phyloP scores from a whole-genome alignment of 2,888 invertebrate genomes.

The Aplocera efformata region DNA sequence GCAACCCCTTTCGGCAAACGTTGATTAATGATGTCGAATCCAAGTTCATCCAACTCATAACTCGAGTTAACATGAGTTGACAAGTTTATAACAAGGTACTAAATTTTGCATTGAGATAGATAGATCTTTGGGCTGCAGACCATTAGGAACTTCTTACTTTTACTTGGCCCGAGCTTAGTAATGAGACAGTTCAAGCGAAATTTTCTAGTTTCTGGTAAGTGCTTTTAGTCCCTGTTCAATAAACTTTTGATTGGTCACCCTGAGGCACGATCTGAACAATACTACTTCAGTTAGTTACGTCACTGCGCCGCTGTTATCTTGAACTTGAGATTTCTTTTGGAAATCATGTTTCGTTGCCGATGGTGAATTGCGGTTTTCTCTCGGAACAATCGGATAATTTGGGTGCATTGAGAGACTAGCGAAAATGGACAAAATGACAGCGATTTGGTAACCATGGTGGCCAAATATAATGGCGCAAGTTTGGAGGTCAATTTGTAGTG shows the following conservation, averaged over 20 bases:
- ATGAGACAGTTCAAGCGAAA: too few relatives aligned
- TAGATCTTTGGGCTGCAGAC: too few relatives aligned
- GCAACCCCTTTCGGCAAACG: constrained; percentile 23
- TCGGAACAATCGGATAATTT: constrained; percentile 28
- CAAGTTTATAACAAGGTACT: too few relatives aligned
- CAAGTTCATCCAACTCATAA: too few relatives aligned
- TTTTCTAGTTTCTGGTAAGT: too few relatives aligned
- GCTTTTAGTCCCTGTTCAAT: too few relatives aligned
- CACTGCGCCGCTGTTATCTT: constrained; percentile 28
- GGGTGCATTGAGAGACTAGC: constrained; percentile 33
- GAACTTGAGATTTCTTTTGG: constrained; percentile 53
- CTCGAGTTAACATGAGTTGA: too few relatives aligned
- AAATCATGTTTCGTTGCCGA: constrained; percentile 32
- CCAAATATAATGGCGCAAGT: constrained; percentile 32
- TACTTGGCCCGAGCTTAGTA: too few relatives aligned
- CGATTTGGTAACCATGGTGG: constrained; percentile 33
- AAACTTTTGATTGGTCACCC: too few relatives aligned
- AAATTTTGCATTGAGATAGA: too few relatives aligned
- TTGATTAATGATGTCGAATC: constrained; percentile 10
- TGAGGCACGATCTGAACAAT: background rate
- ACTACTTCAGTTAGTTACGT: background rate
- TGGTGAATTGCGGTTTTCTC: constrained; percentile 36
- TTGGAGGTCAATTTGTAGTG: constrained; percentile 38
- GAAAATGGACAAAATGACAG: constrained; percentile 32
- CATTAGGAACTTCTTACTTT: too few relatives aligned